phyloP scores from a whole-genome alignment of 30 jellyfish, hydroid and myxozoan species.

The Haliclystus octoradiatus region DNA sequence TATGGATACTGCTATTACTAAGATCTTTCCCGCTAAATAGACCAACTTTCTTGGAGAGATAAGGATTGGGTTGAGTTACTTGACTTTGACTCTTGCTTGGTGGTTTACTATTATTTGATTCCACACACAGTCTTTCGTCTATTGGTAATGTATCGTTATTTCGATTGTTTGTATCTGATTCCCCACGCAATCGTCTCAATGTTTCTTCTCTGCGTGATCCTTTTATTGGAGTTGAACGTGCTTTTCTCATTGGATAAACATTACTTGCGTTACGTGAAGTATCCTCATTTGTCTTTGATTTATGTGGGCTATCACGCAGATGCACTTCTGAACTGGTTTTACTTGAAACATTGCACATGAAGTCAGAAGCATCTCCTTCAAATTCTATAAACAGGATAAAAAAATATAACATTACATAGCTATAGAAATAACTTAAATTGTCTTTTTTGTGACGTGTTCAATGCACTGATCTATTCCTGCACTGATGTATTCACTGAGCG shows the following conservation, averaged over 20 bases:
- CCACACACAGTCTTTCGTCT: constrained; percentile 1
- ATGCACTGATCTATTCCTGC: too few relatives aligned
- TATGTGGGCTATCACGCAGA: constrained; percentile 12
- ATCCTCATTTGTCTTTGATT: neutral
- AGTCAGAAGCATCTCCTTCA: constrained; percentile 42
- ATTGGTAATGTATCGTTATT: too few relatives aligned
- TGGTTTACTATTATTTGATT: neutral
- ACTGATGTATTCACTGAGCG: too few relatives aligned
- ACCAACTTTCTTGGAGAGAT: constrained; percentile 39
- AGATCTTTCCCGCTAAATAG: constrained; percentile 49
- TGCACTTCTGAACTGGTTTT: constrained; percentile 63
- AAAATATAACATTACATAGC: too few relatives aligned
- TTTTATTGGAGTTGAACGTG: constrained; percentile 63
- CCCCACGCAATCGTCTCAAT: neutral
- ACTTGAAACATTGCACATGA: constrained; percentile 52
- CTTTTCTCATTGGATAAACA: constrained; percentile 47
- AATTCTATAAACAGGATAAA: constrained; percentile 26
- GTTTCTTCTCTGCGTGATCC: constrained; percentile 2
- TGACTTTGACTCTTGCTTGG: constrained; percentile 2
- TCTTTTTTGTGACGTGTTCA: too few relatives aligned
- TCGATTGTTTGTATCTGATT: neutral
- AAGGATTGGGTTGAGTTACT: constrained; percentile 5
- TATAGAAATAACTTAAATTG: too few relatives aligned
- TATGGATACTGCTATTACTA: neutral
- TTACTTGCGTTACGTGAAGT: neutral